Percentiles rank a stretch among this genome's conserved stretches.
Conservation (phyloP, 2,797 vertebrate species). For the Tapera naevia region DNA sequence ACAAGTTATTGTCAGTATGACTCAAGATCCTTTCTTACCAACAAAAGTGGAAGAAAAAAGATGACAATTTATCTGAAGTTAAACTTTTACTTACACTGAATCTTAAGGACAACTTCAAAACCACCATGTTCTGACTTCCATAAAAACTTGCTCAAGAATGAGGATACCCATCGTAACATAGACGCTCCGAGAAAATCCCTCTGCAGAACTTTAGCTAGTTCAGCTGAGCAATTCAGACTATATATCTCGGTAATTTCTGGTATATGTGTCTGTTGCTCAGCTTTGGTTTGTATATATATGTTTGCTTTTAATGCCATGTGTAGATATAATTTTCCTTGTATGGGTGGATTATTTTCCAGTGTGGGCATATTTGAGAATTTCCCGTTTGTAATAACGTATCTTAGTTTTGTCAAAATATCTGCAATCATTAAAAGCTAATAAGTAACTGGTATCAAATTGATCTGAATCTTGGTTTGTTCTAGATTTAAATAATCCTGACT, state of each 20-base stretch:
- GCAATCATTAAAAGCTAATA: background rate
- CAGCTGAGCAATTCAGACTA: constrained; percentile 40
- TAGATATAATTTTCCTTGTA: constrained; percentile 49
- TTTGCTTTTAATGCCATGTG: constrained; percentile 45
- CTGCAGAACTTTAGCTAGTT: constrained; percentile 39
- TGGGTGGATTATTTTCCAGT: constrained; percentile 50
- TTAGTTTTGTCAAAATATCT: constrained; percentile 22
- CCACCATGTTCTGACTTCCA: rapidly evolving
- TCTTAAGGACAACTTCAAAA: background rate
- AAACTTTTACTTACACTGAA: background rate
- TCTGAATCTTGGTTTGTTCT: background rate
- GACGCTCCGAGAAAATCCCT: constrained; percentile 11
- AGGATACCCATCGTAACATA: background rate
- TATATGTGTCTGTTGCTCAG: constrained; percentile 33
- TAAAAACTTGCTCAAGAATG: constrained; percentile 4
- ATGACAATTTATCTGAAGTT: background rate
- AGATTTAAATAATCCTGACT: background rate
- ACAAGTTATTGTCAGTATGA: background rate
- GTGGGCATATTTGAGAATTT: background rate
- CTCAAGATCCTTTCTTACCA: background rate
- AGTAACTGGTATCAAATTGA: background rate
- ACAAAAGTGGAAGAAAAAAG: background rate
- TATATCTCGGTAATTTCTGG: constrained; percentile 60
- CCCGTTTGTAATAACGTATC: background rate
- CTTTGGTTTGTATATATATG: constrained; percentile 59